Evolutionary conservation across 2,113 vertebrate genomes (phyloP), one percentile per base, ranked within the genome.

Genomic region (Madoqua kirkii): DNA sequence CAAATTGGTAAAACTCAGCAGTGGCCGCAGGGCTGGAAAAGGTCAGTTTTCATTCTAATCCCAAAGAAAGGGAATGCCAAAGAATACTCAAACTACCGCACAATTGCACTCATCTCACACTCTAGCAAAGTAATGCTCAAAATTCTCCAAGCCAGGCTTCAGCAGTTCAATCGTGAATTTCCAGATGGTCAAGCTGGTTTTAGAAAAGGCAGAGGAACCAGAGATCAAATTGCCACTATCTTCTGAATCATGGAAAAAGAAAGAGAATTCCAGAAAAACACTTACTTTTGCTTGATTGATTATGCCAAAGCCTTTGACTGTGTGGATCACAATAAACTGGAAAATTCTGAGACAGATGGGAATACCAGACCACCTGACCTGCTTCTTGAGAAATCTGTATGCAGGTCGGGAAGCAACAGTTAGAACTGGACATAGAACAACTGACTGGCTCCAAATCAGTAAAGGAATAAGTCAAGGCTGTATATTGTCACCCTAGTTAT

Each of bases 401-500:
- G 8, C 4, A 36, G 33, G 1, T 67, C 64, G 36, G 33, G 8
- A 36, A 5, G 33, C 64, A 67, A 64, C 62, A 9, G 3, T n/a
- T 67, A 67, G 62, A 67, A 10, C 33, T 36, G 33, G 17, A 36
- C 33, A 36, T 67, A 4, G 64, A n/a, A 67, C 14, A 62, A 62
- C 16, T 0, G 64, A 36, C 33, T 67, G 17, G 64, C 21, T 67
- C 33, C 8, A 19, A 36, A 67, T 36, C 2, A 0, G 16, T 4
- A 67, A 67, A 67, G 64, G 8, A 67, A 4, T 36, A 10, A 2
- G 0, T 67, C 16, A 67, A 36, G 16, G 64, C 4, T 67, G 16
- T 67, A n/a, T 67, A 67, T 1, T 36, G 17, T 67, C 33, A 36
- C 8, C 4, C 17, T 67, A 0, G 0, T 67, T 67, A 67, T 67